Evolutionary conservation across 2,888 invertebrate species (phyloP), one percentile per base, ranked within the genome.

Genomic region (Eupithecia insigniata): DNA sequence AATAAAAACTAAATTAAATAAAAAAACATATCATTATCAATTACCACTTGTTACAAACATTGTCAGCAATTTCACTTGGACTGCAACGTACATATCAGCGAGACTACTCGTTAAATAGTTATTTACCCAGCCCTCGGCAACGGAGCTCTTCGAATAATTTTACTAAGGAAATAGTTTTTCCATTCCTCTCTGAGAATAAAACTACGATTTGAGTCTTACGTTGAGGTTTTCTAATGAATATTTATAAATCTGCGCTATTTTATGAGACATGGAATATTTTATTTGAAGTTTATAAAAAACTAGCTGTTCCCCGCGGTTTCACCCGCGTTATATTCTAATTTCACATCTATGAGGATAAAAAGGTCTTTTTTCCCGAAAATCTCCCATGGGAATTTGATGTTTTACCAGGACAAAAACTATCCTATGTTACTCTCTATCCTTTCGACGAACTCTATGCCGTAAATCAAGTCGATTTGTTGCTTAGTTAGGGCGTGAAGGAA

Each of bases 81-180:
- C 67, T 36, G 77, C 77, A 76, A 78, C 79, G 81, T 81, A 79
- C 71, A 83, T 85, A 84, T 85, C 84, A 84, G 82, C 81, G 86
- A 87, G 89, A 89, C 87, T 89, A 91, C 90, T 92, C 89, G 92
- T 92, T 91, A 90, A 87, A 86, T 77, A 85, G 87, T 87, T 92
- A 92, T 92, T 92, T 92, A 90, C 89, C 85, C 84, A 87, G 84
- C 87, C 86, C 89, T 90, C 85, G 76, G 78, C 80, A 85, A 85
- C 86, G 82, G 81, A 83, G 82, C 82, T 74, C 85, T 80, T 82
- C 80, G 84, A 84, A 87, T 88, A 86, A 89, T 87, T 89, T 85
- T 79, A 83, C 85, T 78, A 80, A 84, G 84, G 85, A 88, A 87
- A 88, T 86, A 88, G 87, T 87, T 87, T 87, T 87, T 83, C 84